Evolutionary conservation across 2,888 invertebrate genomes (phyloP).

Genomic region (Scaptodrosophila latifasciaeformis): DNA sequence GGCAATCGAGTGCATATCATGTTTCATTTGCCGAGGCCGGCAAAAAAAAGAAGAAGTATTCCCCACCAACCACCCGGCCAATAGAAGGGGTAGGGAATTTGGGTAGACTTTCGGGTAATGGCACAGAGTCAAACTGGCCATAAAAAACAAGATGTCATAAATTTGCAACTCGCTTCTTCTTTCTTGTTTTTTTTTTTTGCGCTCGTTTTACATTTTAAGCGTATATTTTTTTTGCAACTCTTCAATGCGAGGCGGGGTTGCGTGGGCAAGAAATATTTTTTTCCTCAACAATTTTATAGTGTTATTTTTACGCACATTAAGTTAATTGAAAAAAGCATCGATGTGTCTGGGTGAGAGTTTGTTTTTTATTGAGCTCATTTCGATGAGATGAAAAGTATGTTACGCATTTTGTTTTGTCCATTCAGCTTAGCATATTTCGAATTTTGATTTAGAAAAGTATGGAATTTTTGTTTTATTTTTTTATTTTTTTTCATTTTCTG

Average conservation of each 20-base stretch:
- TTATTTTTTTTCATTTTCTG: too few species aligned
- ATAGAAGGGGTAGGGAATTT: background rate
- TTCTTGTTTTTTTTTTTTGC: slow-evolving; percentile 2
- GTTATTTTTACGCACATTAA: slow-evolving; percentile 52
- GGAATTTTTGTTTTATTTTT: too few species aligned
- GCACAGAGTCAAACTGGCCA: slow-evolving; percentile 37
- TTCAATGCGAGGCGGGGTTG: background rate
- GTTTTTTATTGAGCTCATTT: background rate
- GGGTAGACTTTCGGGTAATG: background rate
- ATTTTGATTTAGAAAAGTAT: too few species aligned
- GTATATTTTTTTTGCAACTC: background rate
- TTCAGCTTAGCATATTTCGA: too few species aligned
- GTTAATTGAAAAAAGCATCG: slow-evolving; percentile 60
- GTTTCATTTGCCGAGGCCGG: background rate
- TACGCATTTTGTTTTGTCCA: background rate
- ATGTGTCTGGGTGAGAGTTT: background rate
- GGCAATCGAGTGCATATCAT: slow-evolving; percentile 61
- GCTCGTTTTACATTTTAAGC: slow-evolving; percentile 35
- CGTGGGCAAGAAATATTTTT: slow-evolving; percentile 14
- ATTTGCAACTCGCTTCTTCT: slow-evolving; percentile 42
- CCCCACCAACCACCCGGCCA: too few species aligned
- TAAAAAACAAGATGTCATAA: slow-evolving; percentile 64
- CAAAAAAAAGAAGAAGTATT: background rate
- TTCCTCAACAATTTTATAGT: slow-evolving; percentile 8
- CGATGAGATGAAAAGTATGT: background rate